Base-by-base conservation (phyloP, 1,140 invertebrate genomes). In the Drosophila jambulina region DNA sequence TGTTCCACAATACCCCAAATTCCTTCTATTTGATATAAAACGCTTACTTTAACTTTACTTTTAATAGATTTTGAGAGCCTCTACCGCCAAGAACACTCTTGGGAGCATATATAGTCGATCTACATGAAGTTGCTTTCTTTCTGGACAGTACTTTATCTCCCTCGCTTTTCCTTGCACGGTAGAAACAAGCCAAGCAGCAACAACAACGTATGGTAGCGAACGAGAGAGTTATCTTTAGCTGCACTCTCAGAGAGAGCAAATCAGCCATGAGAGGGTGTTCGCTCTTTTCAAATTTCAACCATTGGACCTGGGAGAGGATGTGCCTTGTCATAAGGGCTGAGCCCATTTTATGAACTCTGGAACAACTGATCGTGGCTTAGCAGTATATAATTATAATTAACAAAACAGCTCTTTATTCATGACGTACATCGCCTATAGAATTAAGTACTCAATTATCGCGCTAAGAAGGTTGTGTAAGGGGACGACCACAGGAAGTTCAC, bases 341-440 rank as follows among this genome's bases (percentile, higher is more conserved):
- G 13, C 12, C 12, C 12, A 34, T 13, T 13, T 34, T 3, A 34
- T 34, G 32, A n/a, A n/a, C n/a, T 34, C 4, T 13, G 12, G 13
- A 0, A 3, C 38, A 17, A 3, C 10, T 42, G 40, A 42, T 6
- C 15, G 0, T 15, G 15, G 13, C 36, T 13, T 4, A 34, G 0
- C 32, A 12, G 32, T 34, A 13, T 34, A 34, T 48, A 10, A 48
- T 27, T 29, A 29, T n/a, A 51, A 34, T 76, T 83, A 83, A 80
- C 70, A 83, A 83, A 84, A 80, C 80, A 83, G 53, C 21, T 75
- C 45, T 75, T 82, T 82, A 84, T 71, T 83, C 32, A 49, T 51
- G 57, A 57, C 58, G 58, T 53, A 62, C 29, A 49, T 70, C 34
- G 34, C 54, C 62, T 58, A 61, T 57, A 43, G 36, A 65, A 48